These are phyloP conservation scores for Drosophila yooni DNA, from an alignment of 2,888 invertebrate species.

Conservation along the genomic window DNA sequence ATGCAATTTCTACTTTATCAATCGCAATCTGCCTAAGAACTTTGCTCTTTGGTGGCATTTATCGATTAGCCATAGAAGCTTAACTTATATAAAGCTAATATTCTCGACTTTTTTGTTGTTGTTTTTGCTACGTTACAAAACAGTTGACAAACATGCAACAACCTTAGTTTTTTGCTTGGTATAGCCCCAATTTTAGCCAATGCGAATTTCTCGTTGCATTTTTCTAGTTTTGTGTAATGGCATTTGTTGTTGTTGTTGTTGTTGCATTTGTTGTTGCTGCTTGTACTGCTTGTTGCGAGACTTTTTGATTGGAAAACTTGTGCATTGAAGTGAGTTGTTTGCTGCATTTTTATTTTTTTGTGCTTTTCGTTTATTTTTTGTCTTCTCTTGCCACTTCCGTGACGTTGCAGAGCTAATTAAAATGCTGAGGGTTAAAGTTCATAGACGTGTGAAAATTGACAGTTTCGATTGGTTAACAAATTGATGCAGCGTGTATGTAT, in stretches of 20 bases:
- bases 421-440: slow-evolving; percentile 48
- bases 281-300: slow-evolving; percentile 36
- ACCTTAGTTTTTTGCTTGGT: slow-evolving; percentile 9
- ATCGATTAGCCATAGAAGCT: neutral
- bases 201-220: slow-evolving; percentile 40
- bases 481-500: neutral
- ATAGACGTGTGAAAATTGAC: slow-evolving; percentile 46
- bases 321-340: slow-evolving; percentile 32
- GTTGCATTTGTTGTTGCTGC: slow-evolving; percentile 23
- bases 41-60: neutral
- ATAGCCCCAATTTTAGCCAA: slow-evolving; percentile 30
- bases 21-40: neutral
- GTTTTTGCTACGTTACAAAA: slow-evolving; percentile 5
- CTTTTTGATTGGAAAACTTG: slow-evolving; percentile 61
- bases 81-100: neutral
- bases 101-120: neutral
- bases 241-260: slow-evolving; percentile 22
- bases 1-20: neutral
- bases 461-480: slow-evolving; percentile 40
- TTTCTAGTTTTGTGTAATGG: slow-evolving; percentile 30
- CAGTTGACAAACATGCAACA: slow-evolving; percentile 1
- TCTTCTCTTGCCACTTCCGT: neutral
- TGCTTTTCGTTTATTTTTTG: slow-evolving; percentile 1
- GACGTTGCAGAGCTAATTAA: slow-evolving; percentile 44
- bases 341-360: slow-evolving; percentile 1